A percentile compares a stretch with the other conserved stretches of the same genome.
These are phyloP conservation scores for Eucera pruinosa DNA, from an alignment of 2,888 invertebrate genomes.

Conservation along the genomic window DNA sequence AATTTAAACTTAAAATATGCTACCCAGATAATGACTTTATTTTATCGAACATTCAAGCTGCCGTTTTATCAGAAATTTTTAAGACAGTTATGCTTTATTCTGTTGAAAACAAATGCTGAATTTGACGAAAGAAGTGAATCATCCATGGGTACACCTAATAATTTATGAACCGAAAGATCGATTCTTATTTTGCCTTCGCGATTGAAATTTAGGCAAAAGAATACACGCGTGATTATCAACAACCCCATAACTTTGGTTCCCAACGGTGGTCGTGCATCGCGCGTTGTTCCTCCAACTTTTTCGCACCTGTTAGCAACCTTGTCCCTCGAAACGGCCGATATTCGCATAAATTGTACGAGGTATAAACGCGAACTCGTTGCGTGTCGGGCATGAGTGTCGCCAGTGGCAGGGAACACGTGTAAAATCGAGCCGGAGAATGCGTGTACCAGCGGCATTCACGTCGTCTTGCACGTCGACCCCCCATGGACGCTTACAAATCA, in stretches of 20 bases:
- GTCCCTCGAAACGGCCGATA: conserved; percentile 36
- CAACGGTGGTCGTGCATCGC: conserved; percentile 15
- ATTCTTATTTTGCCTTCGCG: background rate
- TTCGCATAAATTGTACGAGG: conserved; percentile 55
- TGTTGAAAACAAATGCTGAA: too few relatives aligned
- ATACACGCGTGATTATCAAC: background rate
- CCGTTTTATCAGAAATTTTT: too few relatives aligned
- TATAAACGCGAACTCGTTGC: conserved; percentile 38
- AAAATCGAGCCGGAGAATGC: conserved; percentile 55
- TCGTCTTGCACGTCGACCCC: conserved; percentile 59
- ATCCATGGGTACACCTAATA: too few relatives aligned
- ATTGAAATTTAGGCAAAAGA: too few relatives aligned
- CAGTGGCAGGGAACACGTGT: conserved; percentile 66
- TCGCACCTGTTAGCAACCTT: conserved; percentile 43
- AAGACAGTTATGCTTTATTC: too few relatives aligned
- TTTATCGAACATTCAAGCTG: too few relatives aligned
- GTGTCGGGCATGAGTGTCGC: conserved; percentile 51
- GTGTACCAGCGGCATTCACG: conserved; percentile 45
- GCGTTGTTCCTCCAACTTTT: conserved; percentile 1
- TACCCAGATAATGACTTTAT: too few relatives aligned
- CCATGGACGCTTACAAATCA: conserved; percentile 65
- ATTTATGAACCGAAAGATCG: too few relatives aligned
- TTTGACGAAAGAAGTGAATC: too few relatives aligned
- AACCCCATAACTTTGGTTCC: background rate
- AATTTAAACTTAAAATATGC: too few relatives aligned